Evolutionary conservation across 1,140 invertebrate genomes (phyloP).

Genomic region (Drosophila leontia): DNA sequence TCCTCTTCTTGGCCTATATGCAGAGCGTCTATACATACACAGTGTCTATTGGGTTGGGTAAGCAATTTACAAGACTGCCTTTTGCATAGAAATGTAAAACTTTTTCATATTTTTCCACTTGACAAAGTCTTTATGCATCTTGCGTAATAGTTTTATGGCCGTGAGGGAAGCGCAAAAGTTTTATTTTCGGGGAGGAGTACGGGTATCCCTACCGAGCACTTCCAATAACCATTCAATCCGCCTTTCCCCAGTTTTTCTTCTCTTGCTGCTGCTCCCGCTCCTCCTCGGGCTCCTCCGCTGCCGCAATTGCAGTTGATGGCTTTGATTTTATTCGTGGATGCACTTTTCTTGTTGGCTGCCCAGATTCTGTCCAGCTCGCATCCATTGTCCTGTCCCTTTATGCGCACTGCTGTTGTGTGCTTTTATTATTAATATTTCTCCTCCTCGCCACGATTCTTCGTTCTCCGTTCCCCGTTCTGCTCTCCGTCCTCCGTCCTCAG

Average conservation of each 20-base stretch:
- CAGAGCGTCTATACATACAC: not conserved
- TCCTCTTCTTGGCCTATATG: conserved; percentile 3
- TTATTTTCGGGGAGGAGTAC: conserved; percentile 44
- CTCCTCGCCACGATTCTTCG: conserved; percentile 3
- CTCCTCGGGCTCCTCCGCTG: conserved; percentile 3
- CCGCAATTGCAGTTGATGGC: conserved; percentile 82
- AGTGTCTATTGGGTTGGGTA: conserved; percentile 10
- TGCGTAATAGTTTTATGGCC: conserved; percentile 82
- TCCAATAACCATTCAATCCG: conserved; percentile 82
- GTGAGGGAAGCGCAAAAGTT: conserved; percentile 69
- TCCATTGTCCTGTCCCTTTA: conserved; percentile 62
- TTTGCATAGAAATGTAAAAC: conserved; percentile 79
- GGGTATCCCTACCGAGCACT: conserved; percentile 42
- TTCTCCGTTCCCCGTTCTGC: not conserved
- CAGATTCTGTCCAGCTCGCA: conserved; percentile 58
- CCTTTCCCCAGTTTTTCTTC: conserved; percentile 22
- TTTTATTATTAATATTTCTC: conserved; percentile 80
- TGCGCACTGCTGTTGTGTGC: conserved; percentile 69
- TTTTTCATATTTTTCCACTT: conserved; percentile 84
- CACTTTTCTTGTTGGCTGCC: conserved; percentile 75
- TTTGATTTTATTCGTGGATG: conserved; percentile 84
- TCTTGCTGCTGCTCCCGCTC: not conserved
- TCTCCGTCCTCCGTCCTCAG: conserved; percentile 12
- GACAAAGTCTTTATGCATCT: conserved; percentile 83
- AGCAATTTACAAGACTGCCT: conserved; percentile 70